Conservation (phyloP, 2,888 invertebrate species). For the Phortica okadai region DNA sequence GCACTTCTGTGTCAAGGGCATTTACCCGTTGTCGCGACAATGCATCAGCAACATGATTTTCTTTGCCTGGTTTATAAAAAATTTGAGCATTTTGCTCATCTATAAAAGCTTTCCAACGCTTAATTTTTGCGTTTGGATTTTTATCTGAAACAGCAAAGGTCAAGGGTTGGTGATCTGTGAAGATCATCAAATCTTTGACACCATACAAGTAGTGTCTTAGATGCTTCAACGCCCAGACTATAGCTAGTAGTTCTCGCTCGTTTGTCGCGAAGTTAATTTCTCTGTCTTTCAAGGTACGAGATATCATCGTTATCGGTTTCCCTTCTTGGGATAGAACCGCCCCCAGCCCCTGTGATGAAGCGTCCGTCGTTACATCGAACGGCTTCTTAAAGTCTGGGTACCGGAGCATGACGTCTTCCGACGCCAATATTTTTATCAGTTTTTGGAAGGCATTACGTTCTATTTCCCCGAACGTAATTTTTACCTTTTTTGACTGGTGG, state of each 20-base stretch:
- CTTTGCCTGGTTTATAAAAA: too few relatives aligned
- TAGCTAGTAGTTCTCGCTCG: conserved; percentile 33
- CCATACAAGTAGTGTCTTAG: conserved; percentile 35
- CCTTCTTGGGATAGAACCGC: conserved; percentile 60
- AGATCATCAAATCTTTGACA: conserved; percentile 30
- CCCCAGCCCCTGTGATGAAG: conserved; percentile 56
- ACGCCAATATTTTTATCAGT: conserved; percentile 27
- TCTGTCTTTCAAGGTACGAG: conserved; percentile 23
- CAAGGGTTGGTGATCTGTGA: conserved; percentile 27
- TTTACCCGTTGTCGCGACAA: too few relatives aligned
- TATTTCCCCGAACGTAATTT: conserved; percentile 32
- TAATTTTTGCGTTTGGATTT: too few relatives aligned
- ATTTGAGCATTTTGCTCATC: too few relatives aligned
- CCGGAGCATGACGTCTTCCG: conserved; percentile 33
- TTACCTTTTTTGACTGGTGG: conserved; percentile 19
- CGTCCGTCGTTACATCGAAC: conserved; percentile 57
- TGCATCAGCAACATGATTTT: too few relatives aligned
- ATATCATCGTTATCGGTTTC: conserved; percentile 35
- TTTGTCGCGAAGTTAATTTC: conserved; percentile 34
- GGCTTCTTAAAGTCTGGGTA: conserved; percentile 40
- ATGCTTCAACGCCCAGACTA: conserved; percentile 34
- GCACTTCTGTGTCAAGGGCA: too few relatives aligned
- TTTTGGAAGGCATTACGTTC: conserved; percentile 32
- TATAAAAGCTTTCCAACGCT: too few relatives aligned
- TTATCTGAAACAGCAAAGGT: not conserved